Percentiles rank a stretch among this genome's conserved stretches.
Conservation (phyloP, 2,797 vertebrate genomes). For the Epinephelus malabaricus region DNA sequence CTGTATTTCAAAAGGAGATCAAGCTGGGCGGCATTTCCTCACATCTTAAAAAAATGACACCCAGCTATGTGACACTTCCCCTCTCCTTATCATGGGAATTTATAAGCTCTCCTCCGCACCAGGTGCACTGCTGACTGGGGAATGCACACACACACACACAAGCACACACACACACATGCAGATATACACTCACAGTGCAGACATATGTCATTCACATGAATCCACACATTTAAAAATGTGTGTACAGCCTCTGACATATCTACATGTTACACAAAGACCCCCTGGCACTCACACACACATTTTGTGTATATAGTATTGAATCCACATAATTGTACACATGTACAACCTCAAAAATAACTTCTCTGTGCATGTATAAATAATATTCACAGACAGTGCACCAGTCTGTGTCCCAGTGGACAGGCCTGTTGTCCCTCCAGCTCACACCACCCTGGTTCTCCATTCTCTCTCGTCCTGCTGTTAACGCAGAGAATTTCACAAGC, state of each 20-base stretch:
- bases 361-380: background rate
- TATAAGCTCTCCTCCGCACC: slow-evolving; percentile 75
- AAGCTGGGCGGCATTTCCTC: slow-evolving; percentile 78
- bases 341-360: background rate
- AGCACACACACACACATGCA: slow-evolving; percentile 28
- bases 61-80: slow-evolving; percentile 84
- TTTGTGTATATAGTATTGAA: background rate
- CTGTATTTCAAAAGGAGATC: slow-evolving; percentile 79
- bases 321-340: background rate
- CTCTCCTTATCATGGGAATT: slow-evolving; percentile 83
- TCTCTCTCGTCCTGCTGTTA: slow-evolving; percentile 67
- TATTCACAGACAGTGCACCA: background rate
- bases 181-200: slow-evolving; percentile 30
- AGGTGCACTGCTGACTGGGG: slow-evolving; percentile 68
- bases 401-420: slow-evolving; percentile 27
- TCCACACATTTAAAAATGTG: slow-evolving; percentile 29
- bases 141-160: slow-evolving; percentile 36
- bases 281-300: background rate
- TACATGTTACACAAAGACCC: background rate
- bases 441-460: slow-evolving; percentile 30
- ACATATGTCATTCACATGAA: slow-evolving; percentile 34
- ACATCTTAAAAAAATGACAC: slow-evolving; percentile 86
- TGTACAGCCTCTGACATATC: slow-evolving; percentile 28
- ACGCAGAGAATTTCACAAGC: slow-evolving; percentile 82
- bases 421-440: slow-evolving; percentile 55